phyloP scores from a whole-genome alignment of 2,888 invertebrate genomes.

The Heterodera filipjevi region DNA sequence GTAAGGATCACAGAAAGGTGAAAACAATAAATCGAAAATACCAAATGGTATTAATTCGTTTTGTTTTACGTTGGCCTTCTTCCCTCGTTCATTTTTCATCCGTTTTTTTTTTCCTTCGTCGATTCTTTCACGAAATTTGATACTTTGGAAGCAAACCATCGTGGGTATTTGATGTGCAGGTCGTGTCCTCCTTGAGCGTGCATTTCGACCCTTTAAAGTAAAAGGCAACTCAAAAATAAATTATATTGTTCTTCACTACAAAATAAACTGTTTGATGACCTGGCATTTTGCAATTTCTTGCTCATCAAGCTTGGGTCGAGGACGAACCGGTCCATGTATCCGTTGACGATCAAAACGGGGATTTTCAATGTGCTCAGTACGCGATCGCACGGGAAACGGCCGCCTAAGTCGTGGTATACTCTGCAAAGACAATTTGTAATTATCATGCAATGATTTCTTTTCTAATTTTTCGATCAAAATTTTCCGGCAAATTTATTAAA shows the following conservation, averaged over 20 bases:
- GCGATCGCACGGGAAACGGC: constrained; percentile 58
- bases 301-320: constrained; percentile 57
- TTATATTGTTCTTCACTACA: neutral
- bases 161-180: constrained; percentile 62
- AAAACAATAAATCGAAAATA: too few relatives aligned
- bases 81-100: too few relatives aligned
- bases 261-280: constrained; percentile 31
- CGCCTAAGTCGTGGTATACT: constrained; percentile 60
- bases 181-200: constrained; percentile 64
- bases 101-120: neutral
- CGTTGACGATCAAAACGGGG: constrained; percentile 57
- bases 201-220: constrained; percentile 52
- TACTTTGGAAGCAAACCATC: constrained; percentile 60
- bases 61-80: too few relatives aligned
- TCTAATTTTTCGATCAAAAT: too few relatives aligned
- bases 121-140: constrained; percentile 44
- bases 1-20: neutral
- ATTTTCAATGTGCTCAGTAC: constrained; percentile 52
- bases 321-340: constrained; percentile 58
- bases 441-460: too few relatives aligned
- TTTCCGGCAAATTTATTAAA: too few relatives aligned
- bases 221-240: neutral
- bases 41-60: too few relatives aligned
- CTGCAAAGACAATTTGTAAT: constrained; percentile 43
- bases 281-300: constrained; percentile 48